A percentile compares a stretch with the other conserved stretches of the same genome.
These are phyloP conservation scores for Osmerus eperlanus DNA, from an alignment of 2,113 vertebrate genomes.

Conservation along the genomic window DNA sequence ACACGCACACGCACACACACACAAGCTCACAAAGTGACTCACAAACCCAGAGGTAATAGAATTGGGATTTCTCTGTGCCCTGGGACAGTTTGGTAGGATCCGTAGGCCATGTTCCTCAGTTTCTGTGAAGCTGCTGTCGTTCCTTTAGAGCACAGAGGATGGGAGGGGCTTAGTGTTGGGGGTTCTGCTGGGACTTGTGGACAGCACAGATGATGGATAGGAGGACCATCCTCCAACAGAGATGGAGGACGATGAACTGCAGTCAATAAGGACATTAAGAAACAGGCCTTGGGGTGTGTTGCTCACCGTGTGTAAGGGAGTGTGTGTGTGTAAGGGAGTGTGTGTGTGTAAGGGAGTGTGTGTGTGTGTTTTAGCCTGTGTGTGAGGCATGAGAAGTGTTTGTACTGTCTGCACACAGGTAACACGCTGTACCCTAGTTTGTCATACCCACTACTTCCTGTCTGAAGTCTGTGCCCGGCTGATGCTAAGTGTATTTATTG, in stretches of 20 bases:
- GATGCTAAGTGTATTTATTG: neutral
- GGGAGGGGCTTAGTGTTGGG: too few relatives aligned
- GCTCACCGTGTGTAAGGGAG: too few relatives aligned
- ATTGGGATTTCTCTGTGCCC: too few relatives aligned
- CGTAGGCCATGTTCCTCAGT: too few relatives aligned
- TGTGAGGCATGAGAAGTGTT: neutral
- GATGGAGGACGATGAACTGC: slow-evolving; percentile 29
- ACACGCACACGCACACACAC: too few relatives aligned
- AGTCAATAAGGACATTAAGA: slow-evolving; percentile 33
- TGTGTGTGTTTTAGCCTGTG: neutral
- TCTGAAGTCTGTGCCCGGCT: neutral
- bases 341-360: neutral
- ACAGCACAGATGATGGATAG: too few relatives aligned
- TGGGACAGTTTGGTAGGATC: too few relatives aligned
- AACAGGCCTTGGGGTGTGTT: neutral
- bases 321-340: neutral
- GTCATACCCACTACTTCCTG: neutral
- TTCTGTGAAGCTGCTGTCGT: too few relatives aligned
- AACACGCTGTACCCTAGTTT: neutral
- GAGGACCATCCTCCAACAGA: slow-evolving; percentile 23
- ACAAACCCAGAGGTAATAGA: too few relatives aligned
- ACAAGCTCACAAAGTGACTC: too few relatives aligned
- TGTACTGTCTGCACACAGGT: slow-evolving; percentile 11
- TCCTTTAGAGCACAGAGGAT: too few relatives aligned
- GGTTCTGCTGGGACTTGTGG: too few relatives aligned